Conservation (phyloP, 1,140 invertebrate genomes). For the Leptinotarsa lineolata region DNA sequence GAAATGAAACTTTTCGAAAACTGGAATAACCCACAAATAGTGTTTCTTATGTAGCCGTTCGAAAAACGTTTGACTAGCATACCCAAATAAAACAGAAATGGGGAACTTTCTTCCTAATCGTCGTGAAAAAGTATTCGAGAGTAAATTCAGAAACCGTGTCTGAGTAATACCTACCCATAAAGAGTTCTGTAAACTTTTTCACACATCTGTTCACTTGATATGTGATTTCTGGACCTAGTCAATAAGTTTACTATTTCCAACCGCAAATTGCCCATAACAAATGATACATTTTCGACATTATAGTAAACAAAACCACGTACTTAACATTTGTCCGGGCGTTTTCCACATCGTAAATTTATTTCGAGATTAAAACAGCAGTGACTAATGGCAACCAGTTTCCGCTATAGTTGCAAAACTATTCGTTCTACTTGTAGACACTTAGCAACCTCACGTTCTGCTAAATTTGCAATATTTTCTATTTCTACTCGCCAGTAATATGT, state of each 20-base stretch:
- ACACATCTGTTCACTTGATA: no score
- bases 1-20: no score
- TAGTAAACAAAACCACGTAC: constrained; percentile 27
- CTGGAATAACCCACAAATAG: no score
- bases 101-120: no score
- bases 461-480: constrained; percentile 15
- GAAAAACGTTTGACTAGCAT: no score
- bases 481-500: constrained; percentile 23
- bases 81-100: no score
- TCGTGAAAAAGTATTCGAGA: no score
- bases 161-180: no score
- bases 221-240: not conserved
- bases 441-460: constrained; percentile 23
- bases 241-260: constrained; percentile 1
- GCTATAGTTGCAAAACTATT: constrained; percentile 19
- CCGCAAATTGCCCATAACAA: constrained; percentile 7
- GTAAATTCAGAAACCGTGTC: no score
- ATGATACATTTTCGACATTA: constrained; percentile 12
- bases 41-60: no score
- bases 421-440: constrained; percentile 23
- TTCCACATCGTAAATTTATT: constrained; percentile 17
- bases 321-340: not conserved
- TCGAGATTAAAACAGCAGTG: constrained; percentile 19
- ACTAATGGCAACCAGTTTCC: constrained; percentile 16
- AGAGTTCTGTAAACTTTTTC: no score